These are phyloP conservation scores for Tyrannus savana DNA, from an alignment of 2,113 vertebrate genomes.

Conservation along the genomic window DNA sequence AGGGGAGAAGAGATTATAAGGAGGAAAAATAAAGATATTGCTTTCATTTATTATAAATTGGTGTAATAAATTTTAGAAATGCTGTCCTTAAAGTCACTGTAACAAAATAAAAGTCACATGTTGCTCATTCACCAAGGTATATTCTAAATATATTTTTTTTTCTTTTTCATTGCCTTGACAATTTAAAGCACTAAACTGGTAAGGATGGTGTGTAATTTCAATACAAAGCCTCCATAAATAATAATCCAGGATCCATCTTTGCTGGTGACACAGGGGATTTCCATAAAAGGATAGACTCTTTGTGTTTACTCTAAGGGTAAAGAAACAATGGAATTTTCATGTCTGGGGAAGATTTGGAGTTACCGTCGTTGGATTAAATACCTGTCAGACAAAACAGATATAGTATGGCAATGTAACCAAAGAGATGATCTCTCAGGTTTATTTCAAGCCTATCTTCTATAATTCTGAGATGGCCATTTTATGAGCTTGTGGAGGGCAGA, in stretches of 20 bases:
- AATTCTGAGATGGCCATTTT: neutral
- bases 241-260: neutral
- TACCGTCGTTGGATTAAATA: neutral
- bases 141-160: neutral
- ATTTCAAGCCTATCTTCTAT: neutral
- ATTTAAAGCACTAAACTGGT: neutral
- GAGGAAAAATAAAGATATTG: neutral
- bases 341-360: neutral
- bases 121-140: neutral
- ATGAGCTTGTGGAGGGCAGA: neutral
- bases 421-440: neutral
- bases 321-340: neutral
- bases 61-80: neutral
- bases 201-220: neutral
- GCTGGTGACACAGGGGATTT: neutral
- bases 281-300: neutral
- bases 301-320: neutral
- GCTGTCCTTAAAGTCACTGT: neutral
- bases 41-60: neutral
- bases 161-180: neutral
- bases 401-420: neutral
- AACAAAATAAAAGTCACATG: neutral
- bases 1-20: neutral
- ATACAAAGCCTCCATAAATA: neutral
- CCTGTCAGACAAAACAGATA: rapidly evolving